A percentile compares a stretch with the other conserved stretches of the same genome.
These are phyloP conservation scores for Protodeltote pygarga DNA, from an alignment of 2,888 invertebrate genomes.

Conservation along the genomic window DNA sequence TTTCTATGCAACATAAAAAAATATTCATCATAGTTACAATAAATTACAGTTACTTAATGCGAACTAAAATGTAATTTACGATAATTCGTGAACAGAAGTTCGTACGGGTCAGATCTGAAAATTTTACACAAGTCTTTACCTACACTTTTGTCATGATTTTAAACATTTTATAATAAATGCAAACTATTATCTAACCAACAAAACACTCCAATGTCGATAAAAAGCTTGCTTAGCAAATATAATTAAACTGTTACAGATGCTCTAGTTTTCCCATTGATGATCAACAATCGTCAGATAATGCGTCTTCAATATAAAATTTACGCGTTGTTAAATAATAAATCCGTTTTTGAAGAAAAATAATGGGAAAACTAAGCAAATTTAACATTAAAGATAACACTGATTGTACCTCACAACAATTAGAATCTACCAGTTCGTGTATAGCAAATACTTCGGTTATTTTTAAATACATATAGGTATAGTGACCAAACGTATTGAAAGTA, in stretches of 20 bases:
- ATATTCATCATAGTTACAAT: conserved; percentile 87
- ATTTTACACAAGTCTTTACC: conserved; percentile 53
- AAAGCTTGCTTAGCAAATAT: conserved; percentile 70
- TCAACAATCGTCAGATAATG: conserved; percentile 9
- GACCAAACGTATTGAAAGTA: conserved; percentile 29
- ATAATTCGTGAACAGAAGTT: conserved; percentile 77
- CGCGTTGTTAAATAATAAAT: neutral
- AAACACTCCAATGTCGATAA: conserved; percentile 62
- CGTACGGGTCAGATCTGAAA: conserved; percentile 62
- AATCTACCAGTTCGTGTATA: conserved; percentile 58
- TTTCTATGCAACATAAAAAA: conserved; percentile 88
- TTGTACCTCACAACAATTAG: conserved; percentile 66
- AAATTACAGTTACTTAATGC: conserved; percentile 85
- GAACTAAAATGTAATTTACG: conserved; percentile 81
- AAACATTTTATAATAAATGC: conserved; percentile 65
- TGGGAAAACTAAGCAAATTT: conserved; percentile 43
- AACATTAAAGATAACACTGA: conserved; percentile 59
- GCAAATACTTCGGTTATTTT: conserved; percentile 45
- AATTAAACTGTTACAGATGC: conserved; percentile 44
- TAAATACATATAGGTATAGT: conserved; percentile 27
- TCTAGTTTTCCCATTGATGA: conserved; percentile 26
- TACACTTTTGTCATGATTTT: conserved; percentile 71
- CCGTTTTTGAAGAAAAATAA: neutral
- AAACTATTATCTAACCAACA: conserved; percentile 69
- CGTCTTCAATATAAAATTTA: conserved; percentile 11